Percentiles rank a stretch among this genome's conserved stretches.
Conservation (phyloP, 1,140 invertebrate genomes). For the Halesus radiatus region DNA sequence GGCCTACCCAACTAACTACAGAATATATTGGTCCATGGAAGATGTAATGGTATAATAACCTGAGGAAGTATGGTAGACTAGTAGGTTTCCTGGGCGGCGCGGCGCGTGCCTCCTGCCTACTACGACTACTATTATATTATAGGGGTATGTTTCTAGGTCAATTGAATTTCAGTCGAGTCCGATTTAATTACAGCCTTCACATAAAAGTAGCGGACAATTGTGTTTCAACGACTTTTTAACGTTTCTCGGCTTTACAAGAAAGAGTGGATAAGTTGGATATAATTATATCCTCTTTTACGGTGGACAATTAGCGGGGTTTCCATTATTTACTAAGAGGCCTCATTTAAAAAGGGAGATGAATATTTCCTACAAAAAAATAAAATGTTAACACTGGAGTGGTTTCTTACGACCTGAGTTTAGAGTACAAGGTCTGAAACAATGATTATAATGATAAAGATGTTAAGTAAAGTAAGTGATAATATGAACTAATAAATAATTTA, state of each 20-base stretch:
- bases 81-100: background rate
- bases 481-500: too few species aligned
- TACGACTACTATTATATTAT: background rate
- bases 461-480: too few species aligned
- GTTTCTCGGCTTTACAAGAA: slow-evolving; percentile 23
- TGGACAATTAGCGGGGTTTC: background rate
- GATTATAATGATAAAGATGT: too few species aligned
- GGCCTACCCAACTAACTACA: background rate
- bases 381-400: too few species aligned
- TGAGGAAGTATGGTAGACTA: background rate
- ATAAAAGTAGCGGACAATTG: slow-evolving; percentile 7
- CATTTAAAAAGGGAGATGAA: background rate
- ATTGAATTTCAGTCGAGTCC: slow-evolving; percentile 15
- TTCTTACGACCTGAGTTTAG: too few species aligned
- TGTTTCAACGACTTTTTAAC: slow-evolving; percentile 6
- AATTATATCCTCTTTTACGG: background rate
- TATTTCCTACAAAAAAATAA: too few species aligned
- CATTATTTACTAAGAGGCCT: background rate
- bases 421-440: too few species aligned
- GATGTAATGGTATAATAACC: background rate
- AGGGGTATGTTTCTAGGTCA: slow-evolving; percentile 20
- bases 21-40: background rate
- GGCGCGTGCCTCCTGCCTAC: background rate
- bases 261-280: background rate
- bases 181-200: slow-evolving; percentile 33